These are phyloP conservation scores for Gerris buenoi DNA, from an alignment of 1,140 invertebrate species.

Conservation along the genomic window DNA sequence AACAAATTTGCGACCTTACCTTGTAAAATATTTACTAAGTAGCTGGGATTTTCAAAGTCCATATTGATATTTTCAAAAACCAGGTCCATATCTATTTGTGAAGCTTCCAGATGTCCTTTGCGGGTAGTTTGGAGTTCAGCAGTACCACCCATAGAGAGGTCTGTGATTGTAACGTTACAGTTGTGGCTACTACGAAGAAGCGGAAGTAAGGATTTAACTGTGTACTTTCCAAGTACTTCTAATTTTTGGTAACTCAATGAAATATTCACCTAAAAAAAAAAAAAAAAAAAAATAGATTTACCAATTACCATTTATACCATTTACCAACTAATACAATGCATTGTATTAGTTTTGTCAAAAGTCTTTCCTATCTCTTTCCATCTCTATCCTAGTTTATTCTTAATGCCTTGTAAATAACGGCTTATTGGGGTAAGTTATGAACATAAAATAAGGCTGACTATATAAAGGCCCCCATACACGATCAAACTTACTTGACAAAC, in stretches of 20 bases:
- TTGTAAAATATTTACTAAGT: conserved; percentile 55
- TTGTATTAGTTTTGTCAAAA: too few species aligned
- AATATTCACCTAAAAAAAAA: conserved; percentile 42
- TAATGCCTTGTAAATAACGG: too few species aligned
- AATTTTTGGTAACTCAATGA: conserved; percentile 48
- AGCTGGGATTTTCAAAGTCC: conserved; percentile 62
- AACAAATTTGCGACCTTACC: too few species aligned
- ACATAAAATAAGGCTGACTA: too few species aligned
- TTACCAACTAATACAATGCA: too few species aligned
- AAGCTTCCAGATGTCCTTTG: conserved; percentile 55
- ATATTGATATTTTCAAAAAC: conserved; percentile 54
- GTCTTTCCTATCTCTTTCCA: too few species aligned
- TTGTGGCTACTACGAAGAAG: conserved; percentile 46
- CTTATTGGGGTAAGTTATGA: too few species aligned
- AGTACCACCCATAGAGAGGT: conserved; percentile 44
- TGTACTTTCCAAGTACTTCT: conserved; percentile 54
- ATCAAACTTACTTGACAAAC: too few species aligned
- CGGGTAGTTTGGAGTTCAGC: conserved; percentile 50
- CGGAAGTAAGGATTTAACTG: conserved; percentile 46
- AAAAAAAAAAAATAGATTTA: background rate
- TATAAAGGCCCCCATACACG: too few species aligned
- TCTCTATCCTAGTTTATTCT: too few species aligned
- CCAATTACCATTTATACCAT: background rate
- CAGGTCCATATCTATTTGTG: conserved; percentile 62
- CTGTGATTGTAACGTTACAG: conserved; percentile 52